Base-by-base conservation (phyloP, 2,797 vertebrate species). In the Lacerta bilineata region DNA sequence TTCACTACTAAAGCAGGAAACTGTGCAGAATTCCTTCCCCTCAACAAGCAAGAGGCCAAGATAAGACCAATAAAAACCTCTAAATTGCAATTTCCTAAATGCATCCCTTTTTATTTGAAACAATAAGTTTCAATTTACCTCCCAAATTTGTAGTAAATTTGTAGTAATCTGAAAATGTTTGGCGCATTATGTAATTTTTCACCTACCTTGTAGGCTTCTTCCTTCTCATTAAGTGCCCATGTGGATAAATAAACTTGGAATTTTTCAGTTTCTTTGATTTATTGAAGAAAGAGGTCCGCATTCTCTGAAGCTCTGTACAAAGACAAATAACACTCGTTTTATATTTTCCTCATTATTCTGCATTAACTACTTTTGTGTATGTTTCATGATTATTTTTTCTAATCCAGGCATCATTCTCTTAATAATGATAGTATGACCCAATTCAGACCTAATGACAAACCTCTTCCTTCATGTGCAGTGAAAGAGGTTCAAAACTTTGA, bases 301-400 rank as follows among this genome's bases (percentile, higher is more conserved):
- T 90, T 23, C 27, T 93, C 39, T 87, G 43, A 88, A 93, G 83
- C 8, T 61, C 68, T 86, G 69, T 1, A 46, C 1, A 93, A 90
- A 43, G 81, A 59, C 20, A 87, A 75, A 68, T 7, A 91, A 68
- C 0, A 50, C 29, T 84, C 86, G 80, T 3, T n/a, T 80, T 80
- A 66, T n/a, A 64, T 85, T 23, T 29, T 84, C 46, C 76, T 29
- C 20, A n/a, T 78, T 64, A 68, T 18, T 39, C n/a, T 5, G 46
- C 33, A 69, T 50, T 68, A 27, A 3, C 3, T 50, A 61, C 7
- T 50, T 61, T 76, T 88, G 8, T 64, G 2, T 61, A 29, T 29
- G 4, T 76, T 41, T 79, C n/a, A n/a, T n/a, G 36, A 33, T 33
- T 10, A 72, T 72, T 23, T 72, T 4, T 61, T 27, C 68, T 3